Conservation (phyloP, 2,888 invertebrate species). For the Sipha maydis region DNA sequence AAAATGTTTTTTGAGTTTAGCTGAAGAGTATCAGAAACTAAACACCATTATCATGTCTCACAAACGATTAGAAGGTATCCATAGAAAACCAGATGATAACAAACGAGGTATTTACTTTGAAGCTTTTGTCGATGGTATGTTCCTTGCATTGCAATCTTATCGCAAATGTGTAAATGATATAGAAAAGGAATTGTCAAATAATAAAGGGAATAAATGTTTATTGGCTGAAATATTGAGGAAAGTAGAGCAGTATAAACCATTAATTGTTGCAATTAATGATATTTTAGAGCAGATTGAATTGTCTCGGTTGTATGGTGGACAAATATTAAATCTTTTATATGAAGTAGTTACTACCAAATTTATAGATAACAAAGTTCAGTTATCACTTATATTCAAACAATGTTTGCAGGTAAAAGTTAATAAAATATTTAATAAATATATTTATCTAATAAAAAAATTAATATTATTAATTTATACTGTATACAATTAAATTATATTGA, state of each 20-base stretch:
- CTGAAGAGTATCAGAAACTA: constrained; percentile 43
- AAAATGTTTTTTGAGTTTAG: constrained; percentile 25
- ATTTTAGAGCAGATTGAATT: constrained; percentile 50
- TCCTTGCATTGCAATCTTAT: constrained; percentile 14
- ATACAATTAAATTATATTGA: not conserved
- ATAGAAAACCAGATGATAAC: not conserved
- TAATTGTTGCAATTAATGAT: constrained; percentile 28
- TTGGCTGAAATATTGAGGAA: constrained; percentile 41
- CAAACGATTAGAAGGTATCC: not conserved
- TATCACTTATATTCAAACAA: constrained; percentile 50
- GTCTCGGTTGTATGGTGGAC: constrained; percentile 27
- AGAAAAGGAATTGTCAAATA: constrained; percentile 32
- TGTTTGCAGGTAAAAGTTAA: constrained; percentile 56
- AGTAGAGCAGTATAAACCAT: constrained; percentile 51
- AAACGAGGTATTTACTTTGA: constrained; percentile 34
- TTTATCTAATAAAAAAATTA: not conserved
- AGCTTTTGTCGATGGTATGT: constrained; percentile 42
- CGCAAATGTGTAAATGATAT: constrained; percentile 30
- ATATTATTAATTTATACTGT: not conserved
- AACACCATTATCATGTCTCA: not conserved
- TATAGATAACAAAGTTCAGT: constrained; percentile 32
- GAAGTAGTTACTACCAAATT: constrained; percentile 31
- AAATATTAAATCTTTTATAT: constrained; percentile 49
- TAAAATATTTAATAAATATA: not conserved
- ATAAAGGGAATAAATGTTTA: constrained; percentile 45